Percentiles rank a stretch among this genome's conserved stretches.
Conservation (phyloP, 1,140 invertebrate genomes). For the Arion vulgaris region DNA sequence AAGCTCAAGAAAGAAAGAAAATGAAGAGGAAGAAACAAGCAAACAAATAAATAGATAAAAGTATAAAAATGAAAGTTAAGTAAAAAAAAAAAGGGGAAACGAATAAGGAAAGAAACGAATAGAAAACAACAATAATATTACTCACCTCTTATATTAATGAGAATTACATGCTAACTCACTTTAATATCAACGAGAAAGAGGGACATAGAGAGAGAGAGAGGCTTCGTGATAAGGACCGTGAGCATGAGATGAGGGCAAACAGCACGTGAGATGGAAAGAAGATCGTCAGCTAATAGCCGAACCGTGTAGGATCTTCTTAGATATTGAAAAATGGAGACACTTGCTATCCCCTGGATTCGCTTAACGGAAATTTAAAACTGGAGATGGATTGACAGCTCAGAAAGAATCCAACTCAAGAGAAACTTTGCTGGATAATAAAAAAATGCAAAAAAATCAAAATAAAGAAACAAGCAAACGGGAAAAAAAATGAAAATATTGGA, state of each 20-base stretch:
- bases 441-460: too few species aligned
- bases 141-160: background rate
- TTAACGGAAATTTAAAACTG: slow-evolving; percentile 15
- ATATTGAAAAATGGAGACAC: background rate
- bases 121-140: background rate
- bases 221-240: background rate
- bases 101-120: background rate
- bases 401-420: background rate
- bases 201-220: background rate
- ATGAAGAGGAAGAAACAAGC: background rate
- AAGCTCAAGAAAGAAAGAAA: background rate
- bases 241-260: background rate
- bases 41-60: background rate
- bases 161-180: background rate
- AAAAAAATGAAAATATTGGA: background rate
- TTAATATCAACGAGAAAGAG: background rate
- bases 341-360: background rate
- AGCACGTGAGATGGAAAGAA: background rate
- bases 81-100: too few species aligned
- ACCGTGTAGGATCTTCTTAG: background rate
- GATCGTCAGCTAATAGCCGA: background rate
- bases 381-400: background rate
- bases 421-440: too few species aligned
- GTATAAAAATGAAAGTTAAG: too few species aligned
- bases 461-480: background rate